A percentile compares a stretch with the other conserved stretches of the same genome.
These are phyloP conservation scores for Euura lappo DNA, from an alignment of 1,140 invertebrate genomes.

Conservation along the genomic window DNA sequence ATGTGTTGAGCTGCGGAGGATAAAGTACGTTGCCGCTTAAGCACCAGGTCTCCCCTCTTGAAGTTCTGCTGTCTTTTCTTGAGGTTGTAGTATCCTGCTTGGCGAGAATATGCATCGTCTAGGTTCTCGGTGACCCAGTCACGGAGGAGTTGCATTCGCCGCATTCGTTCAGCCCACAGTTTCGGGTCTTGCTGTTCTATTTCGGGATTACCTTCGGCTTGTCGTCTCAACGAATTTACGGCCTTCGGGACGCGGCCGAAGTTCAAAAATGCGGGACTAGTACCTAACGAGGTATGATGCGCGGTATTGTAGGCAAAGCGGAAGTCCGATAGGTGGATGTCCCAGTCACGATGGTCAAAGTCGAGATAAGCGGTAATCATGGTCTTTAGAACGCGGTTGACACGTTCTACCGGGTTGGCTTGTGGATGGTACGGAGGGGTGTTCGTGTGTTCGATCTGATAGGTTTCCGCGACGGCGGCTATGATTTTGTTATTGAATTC, in stretches of 20 bases:
- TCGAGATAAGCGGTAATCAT: slow-evolving; percentile 30
- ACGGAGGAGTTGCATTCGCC: slow-evolving; percentile 16
- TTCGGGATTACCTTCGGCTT: not conserved
- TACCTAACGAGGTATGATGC: not conserved
- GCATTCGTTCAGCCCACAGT: slow-evolving; percentile 20
- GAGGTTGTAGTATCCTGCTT: slow-evolving; percentile 27
- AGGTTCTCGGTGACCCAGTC: slow-evolving; percentile 10
- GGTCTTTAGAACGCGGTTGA: slow-evolving; percentile 29
- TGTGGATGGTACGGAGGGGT: slow-evolving; percentile 44
- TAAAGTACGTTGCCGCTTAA: slow-evolving; percentile 24
- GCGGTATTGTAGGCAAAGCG: no score
- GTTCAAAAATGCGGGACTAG: slow-evolving; percentile 21
- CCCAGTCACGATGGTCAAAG: slow-evolving; percentile 50
- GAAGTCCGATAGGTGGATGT: slow-evolving; percentile 22
- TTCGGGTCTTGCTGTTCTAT: not conserved
- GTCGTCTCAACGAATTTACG: not conserved
- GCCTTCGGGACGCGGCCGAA: slow-evolving; percentile 15
- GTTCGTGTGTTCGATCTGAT: slow-evolving; percentile 32
- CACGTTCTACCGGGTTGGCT: slow-evolving; percentile 43
- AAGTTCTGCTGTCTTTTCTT: slow-evolving; percentile 19
- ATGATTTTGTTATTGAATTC: slow-evolving; percentile 39
- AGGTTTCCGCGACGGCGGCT: not conserved
- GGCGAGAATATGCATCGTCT: slow-evolving; percentile 19
- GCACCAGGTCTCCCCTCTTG: slow-evolving; percentile 25
- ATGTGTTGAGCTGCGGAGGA: slow-evolving; percentile 28